Base-by-base conservation (phyloP, 2,888 invertebrate genomes). In the Micropterix aruncella region DNA sequence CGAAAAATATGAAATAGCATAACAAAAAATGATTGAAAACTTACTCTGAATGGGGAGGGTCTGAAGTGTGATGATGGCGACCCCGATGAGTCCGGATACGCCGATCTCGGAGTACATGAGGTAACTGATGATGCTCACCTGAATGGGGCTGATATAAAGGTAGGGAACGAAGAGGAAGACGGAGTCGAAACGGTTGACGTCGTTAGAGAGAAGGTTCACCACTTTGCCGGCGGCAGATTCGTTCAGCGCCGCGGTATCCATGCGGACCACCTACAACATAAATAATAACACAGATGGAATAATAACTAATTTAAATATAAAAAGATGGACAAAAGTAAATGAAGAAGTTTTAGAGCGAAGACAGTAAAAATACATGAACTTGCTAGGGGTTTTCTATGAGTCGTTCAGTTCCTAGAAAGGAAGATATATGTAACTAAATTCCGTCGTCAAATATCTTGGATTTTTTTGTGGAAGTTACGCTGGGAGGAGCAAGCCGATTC, bases 181-280 rank as follows among this genome's bases (percentile, higher is more conserved):
- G 61, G 84, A 76, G 61, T 96, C 95, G 57, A 96, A 87, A 37
- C 94, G 80, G 60, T 83, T 86, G 7, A 95, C 91, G 61, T 96
- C 96, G 57, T 95, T 95, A 3, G 94, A 92, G 44, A 96, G 73
- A 3, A 96, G 69, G 66, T 96, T 95, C 12, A 95, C 85, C 44
- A 96, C 80, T 62, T 94, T 91, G 0, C 95, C 95, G 0, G 86
- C 83, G 0, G 92, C 70, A 0, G 92, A 92, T 60, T 90, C 80
- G n/a, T 83, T 84, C 41, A 92, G 63, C 1, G 93, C 87, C 36
- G 80, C 80, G 55, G 85, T 85, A 52, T 85, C 88, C 55, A 92
- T 73, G 50, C 74, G 70, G 61, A 79, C 66, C 45, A 75, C 73
- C 72, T 73, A 40, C n/a, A 46, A 46, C n/a, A n/a, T n/a, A n/a